Base-by-base conservation (phyloP, 2,888 invertebrate species). In the Trilocha varians region DNA sequence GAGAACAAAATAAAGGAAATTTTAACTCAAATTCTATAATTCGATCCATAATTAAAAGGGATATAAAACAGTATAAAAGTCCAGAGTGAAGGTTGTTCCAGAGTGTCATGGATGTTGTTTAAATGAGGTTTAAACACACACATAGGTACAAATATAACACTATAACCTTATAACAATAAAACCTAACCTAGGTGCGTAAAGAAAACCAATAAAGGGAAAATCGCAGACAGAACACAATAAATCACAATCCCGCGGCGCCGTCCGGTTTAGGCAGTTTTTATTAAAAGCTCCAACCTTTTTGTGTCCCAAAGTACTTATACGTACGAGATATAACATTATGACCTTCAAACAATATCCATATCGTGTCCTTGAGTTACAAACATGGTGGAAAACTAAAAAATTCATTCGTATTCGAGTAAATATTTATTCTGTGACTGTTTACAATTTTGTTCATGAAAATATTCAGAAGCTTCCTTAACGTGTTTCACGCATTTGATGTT, bases 1-100 rank as follows among this genome's bases (percentile, higher is more conserved):
- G 87, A 46, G 88, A 88, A 60, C 64, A 70, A 25, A 25, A 3
- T 3, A 25, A 25, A 25, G n/a, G n/a, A n/a, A n/a, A n/a, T n/a
- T n/a, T n/a, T n/a, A n/a, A n/a, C n/a, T n/a, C n/a, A n/a, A n/a
- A n/a, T n/a, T n/a, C n/a, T n/a, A n/a, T n/a, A n/a, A n/a, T n/a
- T n/a, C n/a, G n/a, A n/a, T n/a, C n/a, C n/a, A n/a, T n/a, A n/a
- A n/a, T n/a, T n/a, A n/a, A n/a, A n/a, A n/a, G n/a, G n/a, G n/a
- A n/a, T n/a, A n/a, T n/a, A n/a, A n/a, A n/a, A n/a, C n/a, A n/a
- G n/a, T n/a, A n/a, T n/a, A n/a, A n/a, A n/a, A n/a, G n/a, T n/a
- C n/a, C n/a, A n/a, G n/a, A n/a, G n/a, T n/a, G n/a, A n/a, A n/a
- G n/a, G n/a, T n/a, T n/a, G n/a, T n/a, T n/a, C n/a, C n/a, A n/a